These are phyloP conservation scores for Tympanuchus pallidicinctus DNA, from an alignment of 2,113 vertebrate genomes.

Conservation along the genomic window DNA sequence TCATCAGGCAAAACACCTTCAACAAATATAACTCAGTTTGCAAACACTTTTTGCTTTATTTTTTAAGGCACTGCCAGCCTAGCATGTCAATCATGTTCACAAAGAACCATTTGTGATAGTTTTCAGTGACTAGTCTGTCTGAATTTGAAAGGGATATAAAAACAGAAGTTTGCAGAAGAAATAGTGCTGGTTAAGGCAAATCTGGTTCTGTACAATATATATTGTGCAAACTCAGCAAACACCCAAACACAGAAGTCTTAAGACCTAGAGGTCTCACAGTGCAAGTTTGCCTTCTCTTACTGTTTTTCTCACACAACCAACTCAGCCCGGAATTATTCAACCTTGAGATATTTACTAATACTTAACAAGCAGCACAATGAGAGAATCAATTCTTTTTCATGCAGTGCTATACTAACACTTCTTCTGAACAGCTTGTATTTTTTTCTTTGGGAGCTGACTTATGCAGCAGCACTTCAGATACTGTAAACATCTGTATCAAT, in stretches of 20 bases:
- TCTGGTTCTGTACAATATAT: not conserved
- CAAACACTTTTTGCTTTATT: slow-evolving; percentile 46
- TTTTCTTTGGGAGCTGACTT: not conserved
- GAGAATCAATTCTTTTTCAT: not conserved
- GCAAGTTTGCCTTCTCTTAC: not conserved
- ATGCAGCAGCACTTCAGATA: not conserved
- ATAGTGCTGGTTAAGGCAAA: not conserved
- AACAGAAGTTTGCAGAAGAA: slow-evolving; percentile 8
- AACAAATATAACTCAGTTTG: slow-evolving; percentile 38
- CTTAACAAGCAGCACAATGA: not conserved
- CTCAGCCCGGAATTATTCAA: not conserved
- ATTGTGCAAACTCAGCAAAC: not conserved
- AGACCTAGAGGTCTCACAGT: not conserved
- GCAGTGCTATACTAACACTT: not conserved
- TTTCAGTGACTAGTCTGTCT: not conserved
- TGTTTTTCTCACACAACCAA: not conserved
- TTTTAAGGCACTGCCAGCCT: slow-evolving; percentile 19
- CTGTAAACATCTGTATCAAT: not conserved
- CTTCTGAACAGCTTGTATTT: not conserved
- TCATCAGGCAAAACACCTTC: not conserved
- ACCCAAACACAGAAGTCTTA: accelerated
- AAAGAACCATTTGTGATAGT: not conserved
- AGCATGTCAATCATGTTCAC: slow-evolving; percentile 2
- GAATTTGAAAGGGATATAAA: slow-evolving; percentile 14
- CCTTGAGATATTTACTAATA: not conserved